Percentiles rank a stretch among this genome's conserved stretches.
phyloP scores from a whole-genome alignment of 2,888 invertebrate genomes.

The Cosmia pyralina region DNA sequence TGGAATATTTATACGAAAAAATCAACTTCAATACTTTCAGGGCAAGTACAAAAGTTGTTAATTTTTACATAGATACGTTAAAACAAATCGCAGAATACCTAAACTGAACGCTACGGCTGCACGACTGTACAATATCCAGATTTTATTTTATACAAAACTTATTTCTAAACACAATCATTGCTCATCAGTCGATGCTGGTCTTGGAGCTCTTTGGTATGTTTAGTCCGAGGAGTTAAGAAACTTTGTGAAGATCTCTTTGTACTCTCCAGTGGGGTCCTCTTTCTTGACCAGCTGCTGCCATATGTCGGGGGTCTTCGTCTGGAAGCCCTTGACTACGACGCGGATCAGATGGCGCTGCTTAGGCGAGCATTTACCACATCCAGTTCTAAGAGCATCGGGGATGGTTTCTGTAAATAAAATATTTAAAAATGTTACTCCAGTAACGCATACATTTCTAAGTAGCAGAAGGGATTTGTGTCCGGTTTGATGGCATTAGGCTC shows the following conservation, averaged over 20 bases:
- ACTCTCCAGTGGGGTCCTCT: slow-evolving; percentile 92
- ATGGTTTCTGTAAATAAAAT: slow-evolving; percentile 73
- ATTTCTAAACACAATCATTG: neutral
- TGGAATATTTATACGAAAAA: slow-evolving; percentile 15
- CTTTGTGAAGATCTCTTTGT: slow-evolving; percentile 90
- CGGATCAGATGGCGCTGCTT: slow-evolving; percentile 90
- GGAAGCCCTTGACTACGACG: slow-evolving; percentile 91
- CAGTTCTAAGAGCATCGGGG: slow-evolving; percentile 82
- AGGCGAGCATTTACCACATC: slow-evolving; percentile 91
- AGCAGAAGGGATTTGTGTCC: neutral
- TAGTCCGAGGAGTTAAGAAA: slow-evolving; percentile 78
- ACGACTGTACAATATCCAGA: neutral
- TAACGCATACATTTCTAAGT: neutral
- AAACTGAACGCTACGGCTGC: neutral
- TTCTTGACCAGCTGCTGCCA: slow-evolving; percentile 92
- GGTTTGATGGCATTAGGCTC: neutral
- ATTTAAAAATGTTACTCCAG: neutral
- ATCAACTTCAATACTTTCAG: slow-evolving; percentile 2
- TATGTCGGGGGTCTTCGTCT: slow-evolving; percentile 91
- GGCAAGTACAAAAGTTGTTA: neutral
- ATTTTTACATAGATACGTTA: slow-evolving; percentile 29
- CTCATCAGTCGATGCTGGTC: slow-evolving; percentile 4
- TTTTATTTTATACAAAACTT: neutral
- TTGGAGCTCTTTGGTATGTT: slow-evolving; percentile 42
- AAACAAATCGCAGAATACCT: neutral